Evolutionary conservation across 2,113 vertebrate genomes (phyloP).

Genomic region (Aythya baeri): DNA sequence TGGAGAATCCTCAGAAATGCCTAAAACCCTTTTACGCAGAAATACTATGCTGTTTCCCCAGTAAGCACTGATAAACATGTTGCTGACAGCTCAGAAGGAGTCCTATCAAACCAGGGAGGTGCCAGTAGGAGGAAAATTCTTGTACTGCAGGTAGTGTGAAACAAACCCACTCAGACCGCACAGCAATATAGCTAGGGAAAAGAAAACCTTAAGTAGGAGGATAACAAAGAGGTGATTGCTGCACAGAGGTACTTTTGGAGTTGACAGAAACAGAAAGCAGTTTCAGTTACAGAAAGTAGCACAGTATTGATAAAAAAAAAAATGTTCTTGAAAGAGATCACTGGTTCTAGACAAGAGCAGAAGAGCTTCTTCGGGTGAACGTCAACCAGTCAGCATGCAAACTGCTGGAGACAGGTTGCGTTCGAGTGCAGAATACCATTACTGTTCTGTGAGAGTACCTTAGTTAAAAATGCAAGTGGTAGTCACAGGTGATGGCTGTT

Average conservation of each 20-base stretch:
- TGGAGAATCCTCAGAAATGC: neutral
- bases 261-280: neutral
- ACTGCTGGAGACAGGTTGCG: neutral
- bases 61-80: neutral
- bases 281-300: neutral
- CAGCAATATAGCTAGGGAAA: neutral
- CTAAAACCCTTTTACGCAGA: neutral
- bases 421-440: neutral
- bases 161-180: neutral
- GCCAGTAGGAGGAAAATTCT: neutral
- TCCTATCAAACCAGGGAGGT: neutral
- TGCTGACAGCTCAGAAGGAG: neutral
- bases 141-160: neutral
- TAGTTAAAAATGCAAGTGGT: neutral
- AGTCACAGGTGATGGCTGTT: neutral
- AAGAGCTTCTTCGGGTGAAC: neutral
- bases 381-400: neutral
- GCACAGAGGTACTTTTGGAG: neutral
- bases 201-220: neutral
- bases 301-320: neutral
- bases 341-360: neutral
- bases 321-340: neutral
- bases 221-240: neutral
- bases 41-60: neutral
- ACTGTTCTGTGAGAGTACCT: neutral